Evolutionary conservation across 1,140 invertebrate species (phyloP).

Genomic region (Dufourea novaeangliae): DNA sequence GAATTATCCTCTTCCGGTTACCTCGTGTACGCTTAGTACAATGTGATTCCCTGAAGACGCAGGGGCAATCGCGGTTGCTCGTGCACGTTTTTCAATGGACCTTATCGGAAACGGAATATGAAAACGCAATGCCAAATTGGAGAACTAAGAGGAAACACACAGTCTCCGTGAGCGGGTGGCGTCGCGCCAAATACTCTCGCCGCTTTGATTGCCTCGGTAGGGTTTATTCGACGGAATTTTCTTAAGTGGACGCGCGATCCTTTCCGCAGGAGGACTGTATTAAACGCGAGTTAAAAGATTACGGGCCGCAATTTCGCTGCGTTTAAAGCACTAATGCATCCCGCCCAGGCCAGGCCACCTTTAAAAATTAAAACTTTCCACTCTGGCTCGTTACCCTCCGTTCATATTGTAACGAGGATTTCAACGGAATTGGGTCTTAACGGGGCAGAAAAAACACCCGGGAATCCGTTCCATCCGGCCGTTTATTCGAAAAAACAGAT

Average conservation of each 20-base stretch:
- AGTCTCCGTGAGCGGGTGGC: constrained; percentile 1
- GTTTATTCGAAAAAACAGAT: background rate
- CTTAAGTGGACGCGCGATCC: background rate
- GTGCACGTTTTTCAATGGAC: background rate
- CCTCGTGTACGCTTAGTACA: background rate
- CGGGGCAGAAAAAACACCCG: background rate
- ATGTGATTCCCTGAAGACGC: background rate
- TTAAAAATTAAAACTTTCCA: constrained; percentile 28
- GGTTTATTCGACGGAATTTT: background rate
- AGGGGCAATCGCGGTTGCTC: background rate
- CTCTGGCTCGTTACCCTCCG: background rate
- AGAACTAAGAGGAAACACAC: background rate
- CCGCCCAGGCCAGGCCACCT: background rate
- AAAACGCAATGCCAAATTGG: constrained; percentile 2
- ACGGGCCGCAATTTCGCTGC: constrained; percentile 2
- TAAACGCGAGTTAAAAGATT: constrained; percentile 10
- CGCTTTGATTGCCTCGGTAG: constrained; percentile 4
- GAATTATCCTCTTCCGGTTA: background rate
- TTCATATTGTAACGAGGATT: background rate
- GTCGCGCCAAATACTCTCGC: constrained; percentile 22
- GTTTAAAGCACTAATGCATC: background rate
- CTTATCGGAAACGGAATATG: constrained; percentile 29
- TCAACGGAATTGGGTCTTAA: background rate
- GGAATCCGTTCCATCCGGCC: background rate
- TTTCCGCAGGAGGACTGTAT: background rate